These are phyloP conservation scores for Theristus sp. DNA, from an alignment of 2,888 invertebrate species.

Conservation along the genomic window DNA sequence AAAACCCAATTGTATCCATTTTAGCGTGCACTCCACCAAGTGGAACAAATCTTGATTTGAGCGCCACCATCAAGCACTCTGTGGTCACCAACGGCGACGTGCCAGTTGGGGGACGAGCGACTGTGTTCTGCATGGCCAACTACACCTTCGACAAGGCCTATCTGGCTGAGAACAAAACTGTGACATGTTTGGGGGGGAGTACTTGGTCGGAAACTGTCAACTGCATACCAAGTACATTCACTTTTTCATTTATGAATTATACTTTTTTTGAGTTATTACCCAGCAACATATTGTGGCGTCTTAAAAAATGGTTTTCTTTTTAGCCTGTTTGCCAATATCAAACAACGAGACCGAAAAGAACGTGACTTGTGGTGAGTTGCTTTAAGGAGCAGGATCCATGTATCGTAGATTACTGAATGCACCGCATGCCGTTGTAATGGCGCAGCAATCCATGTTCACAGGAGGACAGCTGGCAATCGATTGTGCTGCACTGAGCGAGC, in stretches of 20 bases:
- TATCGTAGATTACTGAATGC: too few species aligned
- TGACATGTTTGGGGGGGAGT: not conserved
- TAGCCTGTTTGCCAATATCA: not conserved
- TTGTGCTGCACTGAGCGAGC: too few species aligned
- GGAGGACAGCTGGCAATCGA: too few species aligned
- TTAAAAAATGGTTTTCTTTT: too few species aligned
- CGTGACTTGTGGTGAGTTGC: too few species aligned
- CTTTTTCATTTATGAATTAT: not conserved
- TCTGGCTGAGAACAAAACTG: not conserved
- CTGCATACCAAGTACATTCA: not conserved
- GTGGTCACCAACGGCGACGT: not conserved
- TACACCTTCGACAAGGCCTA: not conserved
- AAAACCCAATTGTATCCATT: too few species aligned
- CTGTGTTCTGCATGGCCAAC: not conserved
- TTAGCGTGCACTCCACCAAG: not conserved
- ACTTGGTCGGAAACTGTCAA: not conserved
- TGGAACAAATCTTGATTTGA: not conserved
- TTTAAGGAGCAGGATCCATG: too few species aligned
- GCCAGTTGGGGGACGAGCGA: not conserved
- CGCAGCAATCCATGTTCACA: too few species aligned
- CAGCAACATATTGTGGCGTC: not conserved
- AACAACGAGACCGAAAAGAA: too few species aligned
- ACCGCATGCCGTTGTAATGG: too few species aligned
- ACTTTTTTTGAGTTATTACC: not conserved
- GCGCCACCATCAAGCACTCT: not conserved